Evolutionary conservation across 2,113 vertebrate species (phyloP).

Genomic region (Mormyrus lacerda): DNA sequence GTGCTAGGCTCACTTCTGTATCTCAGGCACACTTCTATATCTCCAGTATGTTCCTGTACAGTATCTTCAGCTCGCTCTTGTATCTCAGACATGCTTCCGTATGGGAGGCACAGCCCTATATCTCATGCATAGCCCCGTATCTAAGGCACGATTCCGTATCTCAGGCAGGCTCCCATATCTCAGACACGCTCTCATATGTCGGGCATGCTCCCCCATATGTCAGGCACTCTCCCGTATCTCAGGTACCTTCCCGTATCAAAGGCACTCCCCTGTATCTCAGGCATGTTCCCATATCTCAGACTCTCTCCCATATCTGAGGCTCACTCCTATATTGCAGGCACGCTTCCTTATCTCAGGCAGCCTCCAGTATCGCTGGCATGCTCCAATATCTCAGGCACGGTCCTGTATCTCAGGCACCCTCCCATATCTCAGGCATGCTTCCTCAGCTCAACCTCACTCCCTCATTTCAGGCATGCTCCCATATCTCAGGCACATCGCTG

Average conservation of each 20-base stretch:
- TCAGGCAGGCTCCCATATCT: background rate
- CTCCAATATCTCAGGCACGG: background rate
- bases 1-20: background rate
- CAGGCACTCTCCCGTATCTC: background rate
- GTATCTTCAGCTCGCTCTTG: background rate
- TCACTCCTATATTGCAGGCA: background rate
- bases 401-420: too few species aligned
- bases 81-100: background rate
- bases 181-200: background rate
- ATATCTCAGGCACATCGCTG: conserved; percentile 13
- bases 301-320: background rate
- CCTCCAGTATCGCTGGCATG: conserved; percentile 19
- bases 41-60: conserved; percentile 17
- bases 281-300: background rate
- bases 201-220: background rate
- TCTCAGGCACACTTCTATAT: background rate
- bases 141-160: background rate
- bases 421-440: too few species aligned
- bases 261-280: background rate
- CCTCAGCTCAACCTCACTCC: too few species aligned
- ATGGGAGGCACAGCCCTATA: background rate
- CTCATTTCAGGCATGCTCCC: background rate
- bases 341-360: background rate
- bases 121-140: background rate
- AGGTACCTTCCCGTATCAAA: background rate